Evolutionary conservation across 2,113 vertebrate species (phyloP).

Genomic region (Oryzias celebensis): DNA sequence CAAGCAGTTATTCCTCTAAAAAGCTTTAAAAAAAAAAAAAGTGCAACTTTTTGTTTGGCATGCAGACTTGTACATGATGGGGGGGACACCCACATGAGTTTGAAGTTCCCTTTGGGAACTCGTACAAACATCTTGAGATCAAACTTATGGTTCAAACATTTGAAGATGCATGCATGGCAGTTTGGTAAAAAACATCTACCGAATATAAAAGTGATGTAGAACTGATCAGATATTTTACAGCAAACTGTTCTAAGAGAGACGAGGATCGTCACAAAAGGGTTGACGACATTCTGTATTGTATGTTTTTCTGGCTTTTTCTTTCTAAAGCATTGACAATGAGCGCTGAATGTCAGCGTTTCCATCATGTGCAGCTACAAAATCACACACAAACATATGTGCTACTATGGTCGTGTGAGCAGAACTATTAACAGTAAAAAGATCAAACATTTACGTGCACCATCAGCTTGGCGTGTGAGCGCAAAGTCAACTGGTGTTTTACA

Average conservation of each 20-base stretch:
- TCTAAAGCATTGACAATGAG: conserved; percentile 50
- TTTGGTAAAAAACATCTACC: conserved; percentile 80
- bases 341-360: conserved; percentile 83
- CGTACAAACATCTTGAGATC: conserved; percentile 71
- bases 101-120: conserved; percentile 68
- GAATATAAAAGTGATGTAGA: conserved; percentile 78
- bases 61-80: conserved; percentile 77
- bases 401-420: conserved; percentile 69
- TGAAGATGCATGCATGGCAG: conserved; percentile 87
- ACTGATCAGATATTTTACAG: conserved; percentile 66
- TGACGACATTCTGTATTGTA: conserved; percentile 67
- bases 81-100: conserved; percentile 61
- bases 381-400: conserved; percentile 65
- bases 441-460: conserved; percentile 44
- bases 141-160: conserved; percentile 75
- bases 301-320: conserved; percentile 80
- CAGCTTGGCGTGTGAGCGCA: conserved; percentile 42
- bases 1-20: conserved; percentile 82
- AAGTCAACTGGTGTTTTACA: conserved; percentile 51
- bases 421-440: conserved; percentile 35
- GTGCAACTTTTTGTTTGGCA: conserved; percentile 88
- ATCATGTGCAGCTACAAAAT: conserved; percentile 64
- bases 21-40: conserved; percentile 79
- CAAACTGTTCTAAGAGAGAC: conserved; percentile 19
- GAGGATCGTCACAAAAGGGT: conserved; percentile 36